Conservation (phyloP, 1,140 invertebrate species). For the Cydia splendana region DNA sequence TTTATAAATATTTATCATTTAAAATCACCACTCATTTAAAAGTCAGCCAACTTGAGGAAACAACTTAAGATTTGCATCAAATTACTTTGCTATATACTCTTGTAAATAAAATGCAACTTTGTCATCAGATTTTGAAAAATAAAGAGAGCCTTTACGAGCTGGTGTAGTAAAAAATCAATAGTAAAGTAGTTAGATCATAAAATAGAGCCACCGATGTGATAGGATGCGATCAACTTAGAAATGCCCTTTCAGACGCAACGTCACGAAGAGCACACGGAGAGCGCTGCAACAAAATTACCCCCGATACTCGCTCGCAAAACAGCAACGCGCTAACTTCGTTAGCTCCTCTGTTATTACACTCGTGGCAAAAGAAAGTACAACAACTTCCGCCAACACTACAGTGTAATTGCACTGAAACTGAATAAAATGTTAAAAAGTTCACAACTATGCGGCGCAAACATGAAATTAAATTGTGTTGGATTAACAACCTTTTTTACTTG, state of each 20-base stretch:
- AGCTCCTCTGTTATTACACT: slow-evolving; percentile 39
- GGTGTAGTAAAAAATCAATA: no score
- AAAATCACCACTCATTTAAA: no score
- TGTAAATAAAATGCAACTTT: no score
- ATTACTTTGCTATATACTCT: no score
- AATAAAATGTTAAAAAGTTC: slow-evolving; percentile 48
- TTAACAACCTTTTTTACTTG: slow-evolving; percentile 11
- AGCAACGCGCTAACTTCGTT: slow-evolving; percentile 40
- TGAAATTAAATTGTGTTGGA: slow-evolving; percentile 44
- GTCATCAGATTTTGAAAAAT: no score
- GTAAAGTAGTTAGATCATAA: no score
- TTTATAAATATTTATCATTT: no score
- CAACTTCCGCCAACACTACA: slow-evolving; percentile 44
- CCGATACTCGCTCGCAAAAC: not conserved
- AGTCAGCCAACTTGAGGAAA: no score
- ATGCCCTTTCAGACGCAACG: not conserved
- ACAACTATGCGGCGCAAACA: slow-evolving; percentile 40
- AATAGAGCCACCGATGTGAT: not conserved
- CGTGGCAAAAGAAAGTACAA: slow-evolving; percentile 47
- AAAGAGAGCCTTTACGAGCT: no score
- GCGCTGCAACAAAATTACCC: slow-evolving; percentile 13
- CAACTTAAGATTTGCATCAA: no score
- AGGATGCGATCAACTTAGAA: not conserved
- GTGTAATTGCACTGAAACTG: slow-evolving; percentile 50
- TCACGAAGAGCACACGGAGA: not conserved